Conservation (phyloP, 2,888 invertebrate species). For the Odiellus spinosus region DNA sequence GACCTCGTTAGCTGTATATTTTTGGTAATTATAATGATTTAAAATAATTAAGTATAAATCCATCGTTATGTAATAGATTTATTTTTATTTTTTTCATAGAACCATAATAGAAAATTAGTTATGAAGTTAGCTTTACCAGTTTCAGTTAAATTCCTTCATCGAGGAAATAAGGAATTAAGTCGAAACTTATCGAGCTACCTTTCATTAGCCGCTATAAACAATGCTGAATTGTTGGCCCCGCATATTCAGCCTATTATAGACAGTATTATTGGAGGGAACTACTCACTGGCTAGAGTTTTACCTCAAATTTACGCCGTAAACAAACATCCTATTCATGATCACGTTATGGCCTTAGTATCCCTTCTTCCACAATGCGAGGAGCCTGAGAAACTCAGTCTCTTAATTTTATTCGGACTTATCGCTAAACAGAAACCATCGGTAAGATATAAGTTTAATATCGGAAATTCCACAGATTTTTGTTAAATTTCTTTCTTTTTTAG, state of each 20-base stretch:
- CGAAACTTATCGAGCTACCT: constrained; percentile 80
- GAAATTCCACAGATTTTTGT: background rate
- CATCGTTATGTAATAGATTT: constrained; percentile 6
- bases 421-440: constrained; percentile 62
- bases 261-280: constrained; percentile 81
- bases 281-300: constrained; percentile 67
- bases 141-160: constrained; percentile 77
- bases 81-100: constrained; percentile 34
- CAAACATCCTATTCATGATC: constrained; percentile 66
- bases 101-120: constrained; percentile 50
- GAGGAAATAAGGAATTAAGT: constrained; percentile 74
- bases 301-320: constrained; percentile 81
- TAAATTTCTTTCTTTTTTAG: constrained; percentile 29
- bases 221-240: constrained; percentile 65
- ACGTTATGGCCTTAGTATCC: constrained; percentile 62
- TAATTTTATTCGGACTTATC: constrained; percentile 64
- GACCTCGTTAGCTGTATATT: constrained; percentile 90
- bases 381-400: constrained; percentile 65
- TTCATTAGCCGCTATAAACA: constrained; percentile 78
- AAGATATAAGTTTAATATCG: constrained; percentile 26
- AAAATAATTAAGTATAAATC: too few relatives aligned
- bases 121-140: constrained; percentile 76
- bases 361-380: constrained; percentile 61
- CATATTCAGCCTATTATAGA: constrained; percentile 80
- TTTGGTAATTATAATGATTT: constrained; percentile 41